Conservation (phyloP, 2,888 invertebrate genomes). For the Brachynemurus nebulosus region DNA sequence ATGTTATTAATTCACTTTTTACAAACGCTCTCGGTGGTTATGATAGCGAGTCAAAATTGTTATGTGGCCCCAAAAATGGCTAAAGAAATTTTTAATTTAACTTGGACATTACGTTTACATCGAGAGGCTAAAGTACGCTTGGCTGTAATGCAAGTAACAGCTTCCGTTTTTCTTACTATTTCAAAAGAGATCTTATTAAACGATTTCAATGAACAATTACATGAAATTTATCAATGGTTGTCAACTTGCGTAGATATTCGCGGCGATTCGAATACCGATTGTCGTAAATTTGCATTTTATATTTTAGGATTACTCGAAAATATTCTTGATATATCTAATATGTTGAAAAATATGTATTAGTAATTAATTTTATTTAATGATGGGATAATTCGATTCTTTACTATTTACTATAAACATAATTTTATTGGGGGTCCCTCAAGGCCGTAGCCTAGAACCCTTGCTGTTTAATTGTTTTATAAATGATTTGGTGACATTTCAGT, state of each 20-base stretch:
- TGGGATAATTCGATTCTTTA: no score
- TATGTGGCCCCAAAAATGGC: slow-evolving; percentile 48
- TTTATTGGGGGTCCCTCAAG: no score
- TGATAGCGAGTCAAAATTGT: slow-evolving; percentile 55
- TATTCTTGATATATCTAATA: no score
- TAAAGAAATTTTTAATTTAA: slow-evolving; percentile 52
- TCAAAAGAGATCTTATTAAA: slow-evolving; percentile 40
- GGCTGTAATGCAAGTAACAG: slow-evolving; percentile 51
- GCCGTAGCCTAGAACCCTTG: no score
- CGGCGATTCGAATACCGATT: slow-evolving; percentile 50
- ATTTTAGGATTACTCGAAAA: neutral
- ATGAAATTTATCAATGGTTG: slow-evolving; percentile 56
- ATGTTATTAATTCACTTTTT: slow-evolving; percentile 54
- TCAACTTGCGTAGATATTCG: slow-evolving; percentile 40
- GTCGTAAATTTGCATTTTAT: slow-evolving; percentile 40
- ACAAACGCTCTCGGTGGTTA: slow-evolving; percentile 50
- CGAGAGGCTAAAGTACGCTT: slow-evolving; percentile 50
- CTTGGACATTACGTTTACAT: slow-evolving; percentile 50
- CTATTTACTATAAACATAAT: no score
- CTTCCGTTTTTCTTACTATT: slow-evolving; percentile 46
- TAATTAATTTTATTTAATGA: no score
- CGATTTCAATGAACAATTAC: slow-evolving; percentile 45
- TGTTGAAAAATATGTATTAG: no score
- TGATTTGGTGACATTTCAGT: no score
- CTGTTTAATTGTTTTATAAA: no score